Percentiles rank a stretch among this genome's conserved stretches.
Conservation (phyloP, 2,888 invertebrate species). For the Eilema griseolum region DNA sequence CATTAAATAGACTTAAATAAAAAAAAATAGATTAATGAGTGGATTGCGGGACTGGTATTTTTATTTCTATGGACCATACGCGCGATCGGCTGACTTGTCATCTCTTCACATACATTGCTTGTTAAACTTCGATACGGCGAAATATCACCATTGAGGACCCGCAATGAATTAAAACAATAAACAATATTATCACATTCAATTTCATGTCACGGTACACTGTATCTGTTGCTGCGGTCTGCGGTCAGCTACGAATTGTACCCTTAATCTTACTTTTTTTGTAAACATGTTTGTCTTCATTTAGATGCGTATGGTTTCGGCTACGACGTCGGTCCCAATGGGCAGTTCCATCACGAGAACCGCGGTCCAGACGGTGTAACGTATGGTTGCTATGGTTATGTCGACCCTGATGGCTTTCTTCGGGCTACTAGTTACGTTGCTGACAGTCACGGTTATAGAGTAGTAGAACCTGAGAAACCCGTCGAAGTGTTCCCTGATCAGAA, state of each 20-base stretch:
- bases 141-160: no score
- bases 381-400: constrained; percentile 93
- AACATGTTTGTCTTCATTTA: constrained; percentile 61
- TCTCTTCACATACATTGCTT: no score
- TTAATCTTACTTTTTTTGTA: constrained; percentile 25
- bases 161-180: no score
- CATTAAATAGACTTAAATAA: no score
- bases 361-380: constrained; percentile 93
- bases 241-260: neutral
- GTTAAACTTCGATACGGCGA: no score
- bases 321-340: constrained; percentile 91
- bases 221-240: no score
- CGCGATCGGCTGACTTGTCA: no score
- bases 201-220: no score
- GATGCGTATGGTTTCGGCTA: constrained; percentile 93
- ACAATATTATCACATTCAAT: no score
- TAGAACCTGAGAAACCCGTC: constrained; percentile 89
- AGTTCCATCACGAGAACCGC: constrained; percentile 92
- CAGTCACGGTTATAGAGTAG: constrained; percentile 91
- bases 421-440: constrained; percentile 93
- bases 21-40: no score
- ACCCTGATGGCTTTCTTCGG: constrained; percentile 88
- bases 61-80: no score
- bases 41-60: no score
- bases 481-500: constrained; percentile 88